Evolutionary conservation across 2,797 vertebrate species (phyloP).

Genomic region (Spheniscus humboldti): DNA sequence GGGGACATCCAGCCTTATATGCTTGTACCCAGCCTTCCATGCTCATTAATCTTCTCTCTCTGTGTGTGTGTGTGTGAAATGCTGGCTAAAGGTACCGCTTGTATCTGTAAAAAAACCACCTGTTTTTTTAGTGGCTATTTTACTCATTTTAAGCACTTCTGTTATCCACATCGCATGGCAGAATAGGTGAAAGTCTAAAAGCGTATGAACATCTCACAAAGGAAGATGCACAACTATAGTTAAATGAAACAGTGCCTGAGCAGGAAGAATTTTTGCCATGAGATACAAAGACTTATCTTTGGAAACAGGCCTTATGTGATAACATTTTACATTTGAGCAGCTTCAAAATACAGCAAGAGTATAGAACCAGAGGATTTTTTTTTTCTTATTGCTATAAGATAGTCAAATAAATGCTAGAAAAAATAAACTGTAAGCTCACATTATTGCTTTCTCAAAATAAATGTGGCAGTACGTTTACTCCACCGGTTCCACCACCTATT

Average conservation of each 20-base stretch:
- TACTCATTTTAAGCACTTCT: not conserved
- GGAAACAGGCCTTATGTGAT: not conserved
- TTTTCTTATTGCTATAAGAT: not conserved
- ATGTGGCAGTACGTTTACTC: not conserved
- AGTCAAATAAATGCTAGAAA: not conserved
- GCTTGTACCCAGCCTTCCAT: not conserved
- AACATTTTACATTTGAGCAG: not conserved
- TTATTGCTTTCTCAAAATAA: not conserved
- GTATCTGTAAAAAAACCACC: not conserved
- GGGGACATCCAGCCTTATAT: not conserved
- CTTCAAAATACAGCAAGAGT: not conserved
- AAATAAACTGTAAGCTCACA: not conserved
- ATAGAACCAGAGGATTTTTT: not conserved
- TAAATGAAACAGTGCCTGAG: not conserved
- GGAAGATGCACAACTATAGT: conserved; percentile 80
- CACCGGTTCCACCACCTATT: not conserved
- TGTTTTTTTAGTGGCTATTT: not conserved
- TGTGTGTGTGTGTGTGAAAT: not conserved
- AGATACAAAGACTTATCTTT: not conserved
- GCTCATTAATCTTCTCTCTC: not conserved
- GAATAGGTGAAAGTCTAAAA: conserved; percentile 78
- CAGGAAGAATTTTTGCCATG: not conserved
- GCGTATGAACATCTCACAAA: conserved; percentile 79
- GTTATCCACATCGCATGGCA: conserved; percentile 68
- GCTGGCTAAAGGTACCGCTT: not conserved